Evolutionary conservation across 1,140 invertebrate species (phyloP), one percentile per base, ranked within the genome.

Genomic region (Fopius arisanus): DNA sequence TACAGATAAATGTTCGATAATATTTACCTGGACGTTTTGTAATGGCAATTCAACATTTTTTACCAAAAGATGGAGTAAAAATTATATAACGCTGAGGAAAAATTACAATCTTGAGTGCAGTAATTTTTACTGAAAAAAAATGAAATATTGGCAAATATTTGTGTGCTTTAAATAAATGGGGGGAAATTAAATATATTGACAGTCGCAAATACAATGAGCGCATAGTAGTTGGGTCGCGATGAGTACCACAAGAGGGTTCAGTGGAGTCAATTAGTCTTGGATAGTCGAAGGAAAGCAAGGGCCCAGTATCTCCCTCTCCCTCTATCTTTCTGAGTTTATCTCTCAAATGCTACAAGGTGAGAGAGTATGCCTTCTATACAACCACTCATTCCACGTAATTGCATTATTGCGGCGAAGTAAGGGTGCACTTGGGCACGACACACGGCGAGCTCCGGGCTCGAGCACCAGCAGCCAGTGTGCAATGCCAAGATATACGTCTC

Each of bases 401-500:
- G 48, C 48, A 54, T 9, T 54, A 54, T 54, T 54, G 48, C 19
- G 21, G 19, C 10, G 21, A 21, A 21, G 48, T 54, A 54, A 54
- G 48, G 48, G 48, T 54, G 48, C 48, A 54, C 48, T 54, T 54
- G 48, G 48, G 48, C 48, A 54, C 48, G 48, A 54, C 48, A 54
- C 48, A 54, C 48, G 19, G n/a, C 14, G 41, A 43, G 41, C 16
- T 43, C 41, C 41, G 48, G 3, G 21, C 48, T 54, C 21, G 16
- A 54, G 48, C 48, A 21, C 1, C 21, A 54, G n/a, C 16, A 54
- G 9, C 48, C 48, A 54, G 48, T 54, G 10, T 54, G 3, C 48
- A 54, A 54, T 54, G 16, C 48, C 48, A 54, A 54, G 48, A 54
- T 54, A 54, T 54, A 54, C 48, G 48, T 54, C 48, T 54, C 19